These are phyloP conservation scores for Catostylus mosaicus DNA, from an alignment of 30 jellyfish, hydroid and myxozoan species.

Conservation along the genomic window DNA sequence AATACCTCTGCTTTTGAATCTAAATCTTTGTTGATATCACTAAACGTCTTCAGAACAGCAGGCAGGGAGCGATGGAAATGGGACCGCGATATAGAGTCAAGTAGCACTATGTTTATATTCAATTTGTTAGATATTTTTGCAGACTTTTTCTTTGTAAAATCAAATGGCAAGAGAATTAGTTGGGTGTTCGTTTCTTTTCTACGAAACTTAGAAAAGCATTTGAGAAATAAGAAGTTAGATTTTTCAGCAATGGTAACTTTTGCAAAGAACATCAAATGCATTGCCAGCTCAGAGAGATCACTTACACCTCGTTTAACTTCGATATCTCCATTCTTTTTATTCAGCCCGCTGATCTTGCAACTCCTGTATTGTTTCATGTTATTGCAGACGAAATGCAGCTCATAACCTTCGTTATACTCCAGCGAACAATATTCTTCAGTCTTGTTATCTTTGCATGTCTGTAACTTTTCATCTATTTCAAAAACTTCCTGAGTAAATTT, in stretches of 20 bases:
- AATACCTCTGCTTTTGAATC: constrained; percentile 65
- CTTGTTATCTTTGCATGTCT: constrained; percentile 28
- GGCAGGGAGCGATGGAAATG: constrained; percentile 86
- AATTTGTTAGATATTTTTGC: neutral
- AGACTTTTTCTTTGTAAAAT: neutral
- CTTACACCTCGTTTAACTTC: neutral
- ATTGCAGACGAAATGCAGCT: constrained; percentile 21
- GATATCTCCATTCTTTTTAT: constrained; percentile 3
- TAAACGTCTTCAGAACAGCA: constrained; percentile 40
- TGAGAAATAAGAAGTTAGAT: constrained; percentile 30
- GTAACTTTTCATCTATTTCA: constrained; percentile 37
- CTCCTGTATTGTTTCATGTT: neutral
- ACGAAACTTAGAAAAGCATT: constrained; percentile 14
- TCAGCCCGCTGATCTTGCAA: constrained; percentile 14
- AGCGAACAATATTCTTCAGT: constrained; percentile 8
- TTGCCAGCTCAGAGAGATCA: constrained; percentile 5
- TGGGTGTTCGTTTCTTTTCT: constrained; percentile 7
- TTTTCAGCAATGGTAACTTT: neutral
- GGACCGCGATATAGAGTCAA: constrained; percentile 90
- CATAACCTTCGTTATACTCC: neutral
- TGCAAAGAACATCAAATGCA: constrained; percentile 11
- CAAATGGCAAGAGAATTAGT: constrained; percentile 35
- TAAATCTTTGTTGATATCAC: constrained; percentile 38
- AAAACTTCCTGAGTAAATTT: constrained; percentile 50
- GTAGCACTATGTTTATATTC: constrained; percentile 64